These are phyloP conservation scores for Coccyzus lansbergi DNA, from an alignment of 2,797 vertebrate species.

Conservation along the genomic window DNA sequence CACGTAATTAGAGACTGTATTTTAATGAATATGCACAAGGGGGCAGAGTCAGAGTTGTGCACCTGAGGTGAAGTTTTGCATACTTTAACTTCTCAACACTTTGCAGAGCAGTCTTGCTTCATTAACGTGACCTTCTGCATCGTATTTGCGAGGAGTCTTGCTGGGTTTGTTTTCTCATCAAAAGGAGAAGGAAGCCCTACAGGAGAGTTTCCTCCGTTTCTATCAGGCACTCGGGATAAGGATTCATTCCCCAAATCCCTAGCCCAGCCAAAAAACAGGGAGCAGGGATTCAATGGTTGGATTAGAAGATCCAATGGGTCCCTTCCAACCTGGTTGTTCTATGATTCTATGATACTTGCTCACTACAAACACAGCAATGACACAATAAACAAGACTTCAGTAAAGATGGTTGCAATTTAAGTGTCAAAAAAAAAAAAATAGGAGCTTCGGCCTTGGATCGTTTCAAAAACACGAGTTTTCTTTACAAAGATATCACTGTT, in stretches of 20 bases:
- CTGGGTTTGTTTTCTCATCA: background rate
- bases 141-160: background rate
- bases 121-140: background rate
- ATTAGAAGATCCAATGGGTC: too few species aligned
- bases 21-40: conserved; percentile 70
- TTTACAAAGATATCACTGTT: background rate
- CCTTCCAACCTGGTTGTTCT: too few species aligned
- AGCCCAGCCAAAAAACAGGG: background rate
- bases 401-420: background rate
- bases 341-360: too few species aligned
- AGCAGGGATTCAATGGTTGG: background rate
- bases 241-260: background rate
- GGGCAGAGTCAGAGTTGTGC: conserved; percentile 61
- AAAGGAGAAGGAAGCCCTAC: background rate
- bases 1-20: conserved; percentile 51
- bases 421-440: background rate
- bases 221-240: background rate
- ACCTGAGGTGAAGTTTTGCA: conserved; percentile 58
- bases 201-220: background rate
- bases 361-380: background rate
- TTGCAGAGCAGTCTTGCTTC: background rate
- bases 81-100: conserved; percentile 30
- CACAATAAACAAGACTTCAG: background rate
- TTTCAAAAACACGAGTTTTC: background rate
- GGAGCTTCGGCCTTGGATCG: background rate